These are phyloP conservation scores for Drosophila funebris DNA, from an alignment of 1,140 invertebrate genomes.

Conservation along the genomic window DNA sequence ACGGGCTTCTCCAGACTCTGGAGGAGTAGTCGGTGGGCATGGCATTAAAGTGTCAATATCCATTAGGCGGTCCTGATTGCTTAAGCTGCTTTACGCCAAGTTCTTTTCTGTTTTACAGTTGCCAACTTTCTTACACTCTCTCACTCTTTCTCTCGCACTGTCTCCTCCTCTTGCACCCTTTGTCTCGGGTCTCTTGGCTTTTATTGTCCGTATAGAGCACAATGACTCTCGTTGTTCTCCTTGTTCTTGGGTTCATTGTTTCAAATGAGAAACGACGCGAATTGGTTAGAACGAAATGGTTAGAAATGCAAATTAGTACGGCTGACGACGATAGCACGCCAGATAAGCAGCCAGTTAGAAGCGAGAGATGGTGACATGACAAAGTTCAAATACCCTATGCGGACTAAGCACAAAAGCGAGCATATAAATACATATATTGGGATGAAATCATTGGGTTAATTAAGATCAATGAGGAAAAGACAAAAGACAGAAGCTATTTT, in stretches of 20 bases:
- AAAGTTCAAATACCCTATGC: conserved; percentile 62
- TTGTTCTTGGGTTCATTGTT: conserved; percentile 76
- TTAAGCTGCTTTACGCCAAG: conserved; percentile 80
- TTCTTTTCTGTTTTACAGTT: conserved; percentile 68
- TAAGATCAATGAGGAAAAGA: background rate
- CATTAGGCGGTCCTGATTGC: conserved; percentile 80
- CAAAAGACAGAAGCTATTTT: background rate
- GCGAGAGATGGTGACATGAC: conserved; percentile 37
- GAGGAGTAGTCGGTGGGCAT: conserved; percentile 40
- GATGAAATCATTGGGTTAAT: background rate
- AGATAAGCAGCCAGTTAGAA: conserved; percentile 39
- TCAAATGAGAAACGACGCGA: conserved; percentile 80
- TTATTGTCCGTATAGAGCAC: conserved; percentile 68
- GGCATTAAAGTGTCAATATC: conserved; percentile 82
- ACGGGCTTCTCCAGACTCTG: conserved; percentile 28
- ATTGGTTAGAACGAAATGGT: conserved; percentile 78
- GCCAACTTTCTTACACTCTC: conserved; percentile 42
- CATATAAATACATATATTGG: background rate
- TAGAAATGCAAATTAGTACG: conserved; percentile 78
- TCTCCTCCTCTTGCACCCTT: conserved; percentile 3
- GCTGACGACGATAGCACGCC: conserved; percentile 49
- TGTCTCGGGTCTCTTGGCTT: conserved; percentile 61
- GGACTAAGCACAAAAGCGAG: background rate
- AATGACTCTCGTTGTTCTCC: conserved; percentile 69
- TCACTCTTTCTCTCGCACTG: conserved; percentile 25